Evolutionary conservation across 2,797 vertebrate species (phyloP).

Genomic region (Botia kubotai): DNA sequence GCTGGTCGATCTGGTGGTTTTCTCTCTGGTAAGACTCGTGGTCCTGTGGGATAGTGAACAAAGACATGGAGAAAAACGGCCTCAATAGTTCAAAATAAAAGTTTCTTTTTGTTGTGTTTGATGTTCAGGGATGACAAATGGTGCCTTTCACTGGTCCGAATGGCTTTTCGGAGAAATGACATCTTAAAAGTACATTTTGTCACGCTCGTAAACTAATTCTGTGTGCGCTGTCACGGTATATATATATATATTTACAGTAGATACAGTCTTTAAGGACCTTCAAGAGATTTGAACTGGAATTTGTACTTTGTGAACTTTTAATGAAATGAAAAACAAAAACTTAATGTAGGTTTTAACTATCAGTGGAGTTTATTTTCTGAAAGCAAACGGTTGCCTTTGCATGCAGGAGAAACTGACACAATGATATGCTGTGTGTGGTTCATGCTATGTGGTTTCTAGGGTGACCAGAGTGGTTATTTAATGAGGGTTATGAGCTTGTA

Average conservation of each 20-base stretch:
- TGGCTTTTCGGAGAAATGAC: slow-evolving; percentile 20
- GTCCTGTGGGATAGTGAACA: slow-evolving; percentile 53
- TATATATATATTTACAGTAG: neutral
- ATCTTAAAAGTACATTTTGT: slow-evolving; percentile 24
- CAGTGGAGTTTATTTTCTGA: neutral
- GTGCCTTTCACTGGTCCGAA: slow-evolving; percentile 8
- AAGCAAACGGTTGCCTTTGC: neutral
- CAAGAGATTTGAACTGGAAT: neutral
- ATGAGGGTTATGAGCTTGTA: neutral
- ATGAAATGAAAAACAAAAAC: neutral
- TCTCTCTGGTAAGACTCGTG: slow-evolving; percentile 44
- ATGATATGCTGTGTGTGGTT: neutral
- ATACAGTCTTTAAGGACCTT: neutral
- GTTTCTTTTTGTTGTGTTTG: slow-evolving; percentile 20
- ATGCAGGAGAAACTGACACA: neutral
- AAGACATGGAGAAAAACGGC: slow-evolving; percentile 39
- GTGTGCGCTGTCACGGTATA: neutral
- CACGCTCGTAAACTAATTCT: neutral
- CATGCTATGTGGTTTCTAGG: neutral
- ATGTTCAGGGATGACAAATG: slow-evolving; percentile 41
- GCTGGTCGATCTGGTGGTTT: slow-evolving; percentile 47
- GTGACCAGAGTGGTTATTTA: neutral
- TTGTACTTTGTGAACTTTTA: slow-evolving; percentile 1
- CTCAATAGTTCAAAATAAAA: slow-evolving; percentile 38
- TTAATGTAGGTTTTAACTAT: no score